Conservation (phyloP, 2,888 invertebrate species). For the Scaptomyza parva region DNA sequence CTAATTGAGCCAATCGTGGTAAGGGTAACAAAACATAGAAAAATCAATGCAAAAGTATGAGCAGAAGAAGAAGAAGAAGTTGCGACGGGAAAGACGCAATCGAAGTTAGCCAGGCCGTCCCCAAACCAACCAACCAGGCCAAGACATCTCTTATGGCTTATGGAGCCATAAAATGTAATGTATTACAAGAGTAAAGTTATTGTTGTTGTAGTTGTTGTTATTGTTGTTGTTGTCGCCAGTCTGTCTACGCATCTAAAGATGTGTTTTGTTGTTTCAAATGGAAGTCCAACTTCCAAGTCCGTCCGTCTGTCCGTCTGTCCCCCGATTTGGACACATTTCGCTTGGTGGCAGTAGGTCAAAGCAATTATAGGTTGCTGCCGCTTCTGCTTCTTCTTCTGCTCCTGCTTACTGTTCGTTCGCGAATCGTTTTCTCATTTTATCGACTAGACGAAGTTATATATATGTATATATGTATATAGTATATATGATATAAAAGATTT, state of each 20-base stretch:
- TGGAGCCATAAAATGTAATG: conserved; percentile 55
- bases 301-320: no score
- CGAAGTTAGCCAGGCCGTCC: conserved; percentile 33
- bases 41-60: conserved; percentile 46
- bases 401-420: conserved; percentile 2
- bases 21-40: conserved; percentile 43
- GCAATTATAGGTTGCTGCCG: conserved; percentile 65
- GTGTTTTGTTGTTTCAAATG: conserved; percentile 30
- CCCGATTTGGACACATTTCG: no score
- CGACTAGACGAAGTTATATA: no score
- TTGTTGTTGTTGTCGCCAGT: conserved; percentile 39
- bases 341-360: conserved; percentile 63
- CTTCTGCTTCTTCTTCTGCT: no score
- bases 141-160: conserved; percentile 59
- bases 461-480: no score
- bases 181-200: conserved; percentile 45
- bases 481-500: no score
- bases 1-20: neutral
- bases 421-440: neutral
- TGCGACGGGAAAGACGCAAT: conserved; percentile 11
- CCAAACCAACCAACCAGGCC: no score
- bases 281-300: no score
- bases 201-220: conserved; percentile 6
- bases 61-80: conserved; percentile 2
- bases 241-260: conserved; percentile 21